Evolutionary conservation across 2,888 invertebrate genomes (phyloP), one percentile per base, ranked within the genome.

Genomic region (Leucophenga maculata): DNA sequence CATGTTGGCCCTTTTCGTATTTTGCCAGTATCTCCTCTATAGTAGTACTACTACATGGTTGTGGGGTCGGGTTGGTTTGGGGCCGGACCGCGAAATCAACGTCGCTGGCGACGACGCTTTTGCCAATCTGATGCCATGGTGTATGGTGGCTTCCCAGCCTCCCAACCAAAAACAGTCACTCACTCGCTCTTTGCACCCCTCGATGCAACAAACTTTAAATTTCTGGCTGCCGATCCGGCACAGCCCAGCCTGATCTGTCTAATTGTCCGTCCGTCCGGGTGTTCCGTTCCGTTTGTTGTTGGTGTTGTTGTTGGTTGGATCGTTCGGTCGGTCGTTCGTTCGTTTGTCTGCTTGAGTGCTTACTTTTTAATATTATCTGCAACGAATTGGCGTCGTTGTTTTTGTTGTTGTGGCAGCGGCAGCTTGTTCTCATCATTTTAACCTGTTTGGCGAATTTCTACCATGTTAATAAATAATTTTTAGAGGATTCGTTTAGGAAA

Each of bases 401-500:
- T 50, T 31, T 65, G 20, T 48, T 75, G 68, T 57, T 73, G 50
- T 69, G 72, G 46, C 65, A 62, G 67, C 44, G 67, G 65, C 55
- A 62, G 66, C 50, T 64, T 68, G 73, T 67, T 75, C 72, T 67
- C 78, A 70, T 78, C 77, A 77, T 75, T 85, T 85, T 85, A 86
- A 86, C 86, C 86, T 86, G 86, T 86, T 86, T 86, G 78, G 67
- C 81, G 80, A 82, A 84, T 83, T 80, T 84, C 78, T 80, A 79
- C 83, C 83, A 81, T 85, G 82, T 85, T 86, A 86, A 86, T 86
- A 86, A 86, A 86, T 86, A 86, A 86, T 86, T 86, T 86, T 86
- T 85, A 84, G 82, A 82, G 85, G 85, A 84, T 82, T 82, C 80
- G 78, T 72, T 65, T 66, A 70, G 75, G 69, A 75, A 64, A 55